A percentile compares a stretch with the other conserved stretches of the same genome.
phyloP scores from a whole-genome alignment of 2,113 vertebrate species.

The Charadrius vociferus region DNA sequence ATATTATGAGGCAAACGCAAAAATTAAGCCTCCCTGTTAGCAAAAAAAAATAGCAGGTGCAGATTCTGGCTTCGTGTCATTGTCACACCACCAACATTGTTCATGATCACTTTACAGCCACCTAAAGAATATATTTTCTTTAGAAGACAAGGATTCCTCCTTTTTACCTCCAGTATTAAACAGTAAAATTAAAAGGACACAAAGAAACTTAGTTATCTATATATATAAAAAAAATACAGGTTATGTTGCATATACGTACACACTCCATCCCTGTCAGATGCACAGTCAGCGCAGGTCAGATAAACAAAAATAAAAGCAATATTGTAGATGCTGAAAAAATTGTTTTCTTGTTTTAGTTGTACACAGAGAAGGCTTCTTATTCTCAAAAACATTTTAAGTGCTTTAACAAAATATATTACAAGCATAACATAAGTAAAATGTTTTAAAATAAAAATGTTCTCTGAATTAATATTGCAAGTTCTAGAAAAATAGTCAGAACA shows the following conservation, averaged over 20 bases:
- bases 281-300: neutral
- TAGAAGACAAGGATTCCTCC: neutral
- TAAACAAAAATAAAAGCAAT: neutral
- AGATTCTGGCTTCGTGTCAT: neutral
- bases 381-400: neutral
- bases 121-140: accelerated
- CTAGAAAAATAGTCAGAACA: neutral
- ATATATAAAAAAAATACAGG: neutral
- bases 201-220: neutral
- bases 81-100: neutral
- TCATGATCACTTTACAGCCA: neutral
- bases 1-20: neutral
- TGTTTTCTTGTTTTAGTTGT: neutral
- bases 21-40: neutral
- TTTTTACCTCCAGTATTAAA: neutral
- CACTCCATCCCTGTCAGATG: neutral
- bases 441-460: neutral
- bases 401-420: neutral
- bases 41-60: neutral
- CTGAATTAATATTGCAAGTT: neutral
- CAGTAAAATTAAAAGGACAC: neutral
- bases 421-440: neutral
- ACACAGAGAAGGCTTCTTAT: neutral
- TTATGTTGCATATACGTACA: neutral
- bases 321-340: neutral